phyloP scores from a whole-genome alignment of 53 echinoderm and acorn worm species.

The Henricia sp. region DNA sequence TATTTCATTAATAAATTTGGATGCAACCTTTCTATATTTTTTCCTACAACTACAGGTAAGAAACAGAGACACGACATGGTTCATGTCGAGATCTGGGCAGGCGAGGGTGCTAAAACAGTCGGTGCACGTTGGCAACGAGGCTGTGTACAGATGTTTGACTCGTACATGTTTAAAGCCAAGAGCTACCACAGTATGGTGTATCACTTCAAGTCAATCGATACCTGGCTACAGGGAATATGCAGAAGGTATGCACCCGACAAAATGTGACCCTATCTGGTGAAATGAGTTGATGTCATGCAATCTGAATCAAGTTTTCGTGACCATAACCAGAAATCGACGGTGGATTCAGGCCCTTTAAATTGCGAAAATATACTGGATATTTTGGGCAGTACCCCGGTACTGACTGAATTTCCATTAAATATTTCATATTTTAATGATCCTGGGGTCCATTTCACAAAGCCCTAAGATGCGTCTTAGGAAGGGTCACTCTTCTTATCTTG shows the following conservation, averaged over 20 bases:
- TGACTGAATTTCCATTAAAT: no score
- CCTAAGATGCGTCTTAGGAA: no score
- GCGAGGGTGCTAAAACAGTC: constrained; percentile 82
- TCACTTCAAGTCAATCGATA: constrained; percentile 97
- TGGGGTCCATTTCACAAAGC: no score
- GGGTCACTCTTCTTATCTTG: no score
- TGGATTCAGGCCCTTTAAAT: no score
- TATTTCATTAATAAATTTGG: no score
- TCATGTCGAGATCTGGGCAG: constrained; percentile 97
- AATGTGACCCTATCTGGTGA: background rate
- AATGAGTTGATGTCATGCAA: no score
- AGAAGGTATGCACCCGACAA: constrained; percentile 68
- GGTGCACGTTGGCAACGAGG: constrained; percentile 99
- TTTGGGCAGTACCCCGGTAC: no score
- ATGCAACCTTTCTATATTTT: background rate
- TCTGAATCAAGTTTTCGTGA: no score
- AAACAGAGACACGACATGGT: constrained; percentile 94
- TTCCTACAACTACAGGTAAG: constrained; percentile 59
- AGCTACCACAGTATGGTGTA: constrained; percentile 98
- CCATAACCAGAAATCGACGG: no score
- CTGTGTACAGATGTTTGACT: constrained; percentile 93
- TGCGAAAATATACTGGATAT: no score
- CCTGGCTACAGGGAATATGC: constrained; percentile 93
- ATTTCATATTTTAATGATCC: no score
- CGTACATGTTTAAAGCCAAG: constrained; percentile 92